phyloP scores from a whole-genome alignment of 2,113 vertebrate genomes.

The Paedocypris sp. region DNA sequence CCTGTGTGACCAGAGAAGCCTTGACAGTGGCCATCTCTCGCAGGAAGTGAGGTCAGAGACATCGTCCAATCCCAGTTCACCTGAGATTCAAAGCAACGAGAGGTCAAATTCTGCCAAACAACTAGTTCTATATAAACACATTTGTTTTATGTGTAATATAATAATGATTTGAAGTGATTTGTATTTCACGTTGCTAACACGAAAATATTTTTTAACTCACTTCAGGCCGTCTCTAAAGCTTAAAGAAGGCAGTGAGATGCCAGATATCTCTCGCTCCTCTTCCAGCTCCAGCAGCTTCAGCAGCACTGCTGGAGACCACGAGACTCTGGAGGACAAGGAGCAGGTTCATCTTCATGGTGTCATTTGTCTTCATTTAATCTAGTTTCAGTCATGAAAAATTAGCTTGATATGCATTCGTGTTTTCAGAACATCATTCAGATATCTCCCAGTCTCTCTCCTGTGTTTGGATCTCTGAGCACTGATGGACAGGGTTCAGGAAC shows the following conservation, averaged over 20 bases:
- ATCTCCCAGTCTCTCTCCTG: slow-evolving; percentile 60
- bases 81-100: slow-evolving; percentile 80
- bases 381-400: too few relatives aligned
- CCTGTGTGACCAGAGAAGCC: slow-evolving; percentile 69
- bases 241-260: slow-evolving; percentile 70
- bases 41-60: slow-evolving; percentile 80
- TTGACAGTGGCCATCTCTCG: slow-evolving; percentile 69
- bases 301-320: slow-evolving; percentile 67
- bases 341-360: slow-evolving; percentile 58
- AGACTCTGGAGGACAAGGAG: slow-evolving; percentile 72
- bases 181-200: background rate
- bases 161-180: too few relatives aligned
- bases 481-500: slow-evolving; percentile 66
- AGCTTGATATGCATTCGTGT: too few relatives aligned
- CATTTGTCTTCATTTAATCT: background rate
- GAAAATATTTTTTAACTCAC: background rate
- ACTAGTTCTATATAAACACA: background rate
- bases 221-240: slow-evolving; percentile 66
- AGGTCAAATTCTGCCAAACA: slow-evolving; percentile 54
- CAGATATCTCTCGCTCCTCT: slow-evolving; percentile 78
- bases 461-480: slow-evolving; percentile 52
- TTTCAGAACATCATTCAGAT: slow-evolving; percentile 62
- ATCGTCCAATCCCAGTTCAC: slow-evolving; percentile 85
- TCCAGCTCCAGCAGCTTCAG: slow-evolving; percentile 87
- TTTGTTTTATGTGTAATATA: too few relatives aligned